A percentile compares a stretch with the other conserved stretches of the same genome.
These are phyloP conservation scores for Graphium colonna DNA, from an alignment of 2,888 invertebrate genomes.

Conservation along the genomic window DNA sequence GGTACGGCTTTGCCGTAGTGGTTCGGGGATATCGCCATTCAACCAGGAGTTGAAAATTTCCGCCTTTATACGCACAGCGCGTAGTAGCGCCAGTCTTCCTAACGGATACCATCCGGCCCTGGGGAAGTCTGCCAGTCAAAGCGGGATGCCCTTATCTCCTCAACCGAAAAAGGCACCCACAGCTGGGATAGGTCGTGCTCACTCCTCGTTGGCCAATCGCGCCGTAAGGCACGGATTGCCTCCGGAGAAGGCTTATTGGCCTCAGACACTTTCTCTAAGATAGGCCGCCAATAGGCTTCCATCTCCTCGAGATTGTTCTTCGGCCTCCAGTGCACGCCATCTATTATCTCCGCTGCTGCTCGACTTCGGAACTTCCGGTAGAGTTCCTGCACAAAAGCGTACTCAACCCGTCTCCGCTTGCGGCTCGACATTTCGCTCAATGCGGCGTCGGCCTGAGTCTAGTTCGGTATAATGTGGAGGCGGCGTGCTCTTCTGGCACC, in stretches of 20 bases:
- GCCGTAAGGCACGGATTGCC: too few relatives aligned
- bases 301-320: too few relatives aligned
- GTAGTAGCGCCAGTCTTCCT: conserved; percentile 26
- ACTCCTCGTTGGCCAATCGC: too few relatives aligned
- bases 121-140: conserved; percentile 26
- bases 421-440: too few relatives aligned
- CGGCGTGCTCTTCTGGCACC: conserved; percentile 11
- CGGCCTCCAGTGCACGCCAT: too few relatives aligned
- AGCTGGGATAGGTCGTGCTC: too few relatives aligned
- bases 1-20: conserved; percentile 28
- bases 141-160: too few relatives aligned
- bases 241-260: too few relatives aligned
- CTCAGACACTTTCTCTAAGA: too few relatives aligned
- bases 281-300: too few relatives aligned
- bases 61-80: conserved; percentile 21
- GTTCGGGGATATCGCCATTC: conserved; percentile 23
- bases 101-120: conserved; percentile 32
- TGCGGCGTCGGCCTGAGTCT: background rate
- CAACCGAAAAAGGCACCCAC: conserved; percentile 27
- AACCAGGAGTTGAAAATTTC: conserved; percentile 27
- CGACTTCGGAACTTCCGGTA: conserved; percentile 23
- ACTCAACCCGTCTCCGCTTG: too few relatives aligned
- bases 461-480: background rate
- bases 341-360: conserved; percentile 27
- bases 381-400: conserved; percentile 27